Evolutionary conservation across 2,888 invertebrate genomes (phyloP).

Genomic region (Catocala fraxini): DNA sequence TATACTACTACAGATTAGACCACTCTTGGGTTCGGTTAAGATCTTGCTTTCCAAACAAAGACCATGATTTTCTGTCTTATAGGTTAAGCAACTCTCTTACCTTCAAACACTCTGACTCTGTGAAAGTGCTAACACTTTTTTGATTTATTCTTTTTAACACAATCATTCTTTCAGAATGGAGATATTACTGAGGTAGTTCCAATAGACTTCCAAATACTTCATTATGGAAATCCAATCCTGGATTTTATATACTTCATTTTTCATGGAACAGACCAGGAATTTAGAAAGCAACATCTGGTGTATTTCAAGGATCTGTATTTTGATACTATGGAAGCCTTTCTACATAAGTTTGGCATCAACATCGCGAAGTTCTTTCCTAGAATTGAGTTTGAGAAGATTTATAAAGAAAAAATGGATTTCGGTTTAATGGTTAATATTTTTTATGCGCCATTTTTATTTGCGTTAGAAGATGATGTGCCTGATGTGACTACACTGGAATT

Average conservation of each 20-base stretch:
- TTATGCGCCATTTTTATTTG: slow-evolving; percentile 59
- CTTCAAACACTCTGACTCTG: too few relatives aligned
- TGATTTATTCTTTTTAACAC: not conserved
- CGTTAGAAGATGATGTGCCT: slow-evolving; percentile 53
- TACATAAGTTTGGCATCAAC: slow-evolving; percentile 58
- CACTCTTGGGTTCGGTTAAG: too few relatives aligned
- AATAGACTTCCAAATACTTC: slow-evolving; percentile 65
- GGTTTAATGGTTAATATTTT: slow-evolving; percentile 60
- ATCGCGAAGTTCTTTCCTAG: slow-evolving; percentile 56
- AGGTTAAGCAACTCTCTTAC: too few relatives aligned
- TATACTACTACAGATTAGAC: too few relatives aligned
- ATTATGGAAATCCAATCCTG: slow-evolving; percentile 61
- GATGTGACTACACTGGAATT: slow-evolving; percentile 48
- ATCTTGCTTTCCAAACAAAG: too few relatives aligned
- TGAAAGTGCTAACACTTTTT: too few relatives aligned
- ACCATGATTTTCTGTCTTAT: too few relatives aligned
- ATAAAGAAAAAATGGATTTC: slow-evolving; percentile 57
- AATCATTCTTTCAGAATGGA: slow-evolving; percentile 55
- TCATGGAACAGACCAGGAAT: slow-evolving; percentile 61
- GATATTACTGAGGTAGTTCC: slow-evolving; percentile 56
- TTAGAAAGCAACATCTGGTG: slow-evolving; percentile 60
- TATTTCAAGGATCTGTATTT: slow-evolving; percentile 63
- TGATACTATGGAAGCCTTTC: slow-evolving; percentile 50
- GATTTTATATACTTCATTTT: slow-evolving; percentile 69
- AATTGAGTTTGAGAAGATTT: slow-evolving; percentile 59